Conservation (phyloP, 2,797 vertebrate species). For the Cichlasoma orientale region DNA sequence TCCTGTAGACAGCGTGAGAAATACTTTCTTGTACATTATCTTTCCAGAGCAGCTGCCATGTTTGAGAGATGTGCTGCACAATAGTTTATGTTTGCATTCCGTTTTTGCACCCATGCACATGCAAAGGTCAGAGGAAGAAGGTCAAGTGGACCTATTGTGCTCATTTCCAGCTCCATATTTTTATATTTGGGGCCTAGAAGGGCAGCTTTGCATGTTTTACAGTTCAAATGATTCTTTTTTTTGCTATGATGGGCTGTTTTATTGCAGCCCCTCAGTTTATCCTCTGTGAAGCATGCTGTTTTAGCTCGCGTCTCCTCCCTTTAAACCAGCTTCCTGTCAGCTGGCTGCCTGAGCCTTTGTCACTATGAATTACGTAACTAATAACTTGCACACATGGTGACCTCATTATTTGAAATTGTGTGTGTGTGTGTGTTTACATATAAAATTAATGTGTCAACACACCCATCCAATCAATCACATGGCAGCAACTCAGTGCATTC, state of each 20-base stretch:
- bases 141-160: background rate
- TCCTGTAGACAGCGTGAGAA: accelerated
- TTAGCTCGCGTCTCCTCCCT: background rate
- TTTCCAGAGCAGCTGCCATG: background rate
- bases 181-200: no score
- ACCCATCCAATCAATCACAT: background rate
- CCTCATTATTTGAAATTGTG: background rate
- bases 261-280: background rate
- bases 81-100: background rate
- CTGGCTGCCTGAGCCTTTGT: background rate
- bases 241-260: background rate
- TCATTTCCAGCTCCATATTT: no score
- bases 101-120: background rate
- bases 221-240: no score
- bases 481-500: background rate
- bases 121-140: background rate
- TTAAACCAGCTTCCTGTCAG: background rate
- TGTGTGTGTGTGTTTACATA: no score
- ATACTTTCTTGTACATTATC: background rate
- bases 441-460: background rate
- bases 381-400: background rate
- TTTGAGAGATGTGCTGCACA: background rate
- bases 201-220: no score
- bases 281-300: background rate
- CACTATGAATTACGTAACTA: background rate